Evolutionary conservation across 2,797 vertebrate genomes (phyloP).

Genomic region (Anniella stebbinsi): DNA sequence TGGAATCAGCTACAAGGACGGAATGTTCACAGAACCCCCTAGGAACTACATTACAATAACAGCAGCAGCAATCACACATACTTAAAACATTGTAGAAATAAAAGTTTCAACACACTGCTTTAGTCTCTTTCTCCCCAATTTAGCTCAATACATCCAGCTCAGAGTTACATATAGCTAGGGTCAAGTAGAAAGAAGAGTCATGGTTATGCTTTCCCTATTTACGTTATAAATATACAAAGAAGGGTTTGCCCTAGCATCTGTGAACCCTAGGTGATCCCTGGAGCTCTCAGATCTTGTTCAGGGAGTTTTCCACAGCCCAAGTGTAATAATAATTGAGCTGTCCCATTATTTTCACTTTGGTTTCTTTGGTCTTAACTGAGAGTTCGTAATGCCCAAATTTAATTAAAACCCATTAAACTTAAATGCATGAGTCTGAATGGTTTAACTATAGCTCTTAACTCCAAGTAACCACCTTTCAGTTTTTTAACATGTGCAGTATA

Average conservation of each 20-base stretch:
- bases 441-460: neutral
- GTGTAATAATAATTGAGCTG: neutral
- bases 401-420: neutral
- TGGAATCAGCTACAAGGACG: neutral
- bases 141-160: neutral
- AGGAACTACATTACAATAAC: neutral
- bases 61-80: neutral
- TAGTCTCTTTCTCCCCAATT: neutral
- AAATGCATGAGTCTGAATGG: neutral
- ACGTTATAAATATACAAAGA: neutral
- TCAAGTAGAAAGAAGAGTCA: neutral
- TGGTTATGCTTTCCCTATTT: neutral
- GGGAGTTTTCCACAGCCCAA: neutral
- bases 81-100: neutral
- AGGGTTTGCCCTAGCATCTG: neutral
- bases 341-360: too few relatives aligned
- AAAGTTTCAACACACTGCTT: neutral
- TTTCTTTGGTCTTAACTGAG: too few relatives aligned
- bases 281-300: too few relatives aligned
- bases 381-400: neutral
- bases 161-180: neutral
- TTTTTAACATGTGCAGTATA: neutral
- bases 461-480: neutral
- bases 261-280: neutral
- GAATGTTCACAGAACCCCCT: neutral